Evolutionary conservation across 2,797 vertebrate genomes (phyloP), one percentile per base, ranked within the genome.

Genomic region (Darevskia mixta): DNA sequence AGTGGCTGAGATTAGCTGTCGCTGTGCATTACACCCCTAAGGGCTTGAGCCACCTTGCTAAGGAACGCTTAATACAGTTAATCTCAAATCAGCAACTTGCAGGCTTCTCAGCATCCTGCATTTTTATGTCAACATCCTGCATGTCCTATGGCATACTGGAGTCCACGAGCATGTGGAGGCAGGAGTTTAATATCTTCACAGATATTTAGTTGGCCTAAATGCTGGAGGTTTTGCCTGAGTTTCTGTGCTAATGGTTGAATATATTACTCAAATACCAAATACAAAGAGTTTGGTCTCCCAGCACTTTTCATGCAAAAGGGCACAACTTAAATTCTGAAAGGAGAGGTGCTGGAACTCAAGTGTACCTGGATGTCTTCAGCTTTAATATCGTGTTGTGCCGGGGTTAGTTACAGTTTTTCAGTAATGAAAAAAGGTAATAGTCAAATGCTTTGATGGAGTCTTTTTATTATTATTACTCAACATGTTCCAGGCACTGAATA

Each of bases 171-270:
- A 3, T 7, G 29, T 25, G 61, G 45, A 4, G 7, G 4, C n/a
- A 66, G 8, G 10, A 1, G 64, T 75, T 81, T 71, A 81, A 73
- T 81, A 76, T 58, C 69, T 76, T 41, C 58, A 35, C 41, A 66
- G 27, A 80, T 64, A 85, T 84, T 88, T 88, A 25, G 49, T 66
- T 66, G 58, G 41, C 27, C 58, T 89, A 81, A 85, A 89, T 41
- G 71, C 72, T 81, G 10, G 88, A 73, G 78, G 72, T 41, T 67
- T 87, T 75, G 38, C 75, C 79, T 75, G 38, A 45, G 38, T 45
- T 82, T 18, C 32, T 80, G 45, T 66, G 78, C 43, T 85, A 81
- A 80, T 81, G 78, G n/a, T 3, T 32, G 32, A 18, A 76, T 76
- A 83, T 41, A 49, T 76, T 80, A 85, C 8, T 43, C 20, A 43